phyloP scores from a whole-genome alignment of 2,888 invertebrate species.

The Eretmocerus hayati region DNA sequence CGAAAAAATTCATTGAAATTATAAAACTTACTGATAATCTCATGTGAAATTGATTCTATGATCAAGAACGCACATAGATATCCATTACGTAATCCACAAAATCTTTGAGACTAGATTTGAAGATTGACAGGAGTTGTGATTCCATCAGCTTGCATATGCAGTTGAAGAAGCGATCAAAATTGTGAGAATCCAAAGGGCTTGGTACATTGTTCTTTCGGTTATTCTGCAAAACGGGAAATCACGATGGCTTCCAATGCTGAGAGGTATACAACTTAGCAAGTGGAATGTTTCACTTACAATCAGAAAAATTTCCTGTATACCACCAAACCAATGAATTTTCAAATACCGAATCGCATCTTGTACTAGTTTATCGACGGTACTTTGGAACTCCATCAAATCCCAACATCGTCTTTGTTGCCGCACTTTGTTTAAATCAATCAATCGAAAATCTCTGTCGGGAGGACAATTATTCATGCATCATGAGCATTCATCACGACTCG shows the following conservation, averaged over 20 bases:
- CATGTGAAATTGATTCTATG: not conserved
- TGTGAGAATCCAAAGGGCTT: conserved; percentile 57
- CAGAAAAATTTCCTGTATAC: conserved; percentile 60
- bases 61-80: conserved; percentile 9
- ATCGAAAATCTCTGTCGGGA: conserved; percentile 57
- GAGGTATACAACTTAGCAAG: not conserved
- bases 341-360: conserved; percentile 62
- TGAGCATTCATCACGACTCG: too few species aligned
- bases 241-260: too few species aligned
- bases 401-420: conserved; percentile 57
- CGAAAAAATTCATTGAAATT: too few species aligned
- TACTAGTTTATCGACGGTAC: conserved; percentile 54
- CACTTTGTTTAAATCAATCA: conserved; percentile 58
- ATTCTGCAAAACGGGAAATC: conserved; percentile 50
- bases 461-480: too few species aligned
- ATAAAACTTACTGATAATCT: not conserved
- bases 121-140: conserved; percentile 73
- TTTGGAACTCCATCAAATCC: conserved; percentile 61
- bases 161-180: conserved; percentile 75
- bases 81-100: conserved; percentile 72
- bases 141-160: conserved; percentile 85
- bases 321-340: conserved; percentile 60
- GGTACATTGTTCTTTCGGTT: conserved; percentile 65
- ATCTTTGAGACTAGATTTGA: conserved; percentile 71
- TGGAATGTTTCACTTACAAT: conserved; percentile 45